A percentile compares a stretch with the other conserved stretches of the same genome.
These are phyloP conservation scores for Thalassophryne amazonica DNA, from an alignment of 2,797 vertebrate species.

Conservation along the genomic window DNA sequence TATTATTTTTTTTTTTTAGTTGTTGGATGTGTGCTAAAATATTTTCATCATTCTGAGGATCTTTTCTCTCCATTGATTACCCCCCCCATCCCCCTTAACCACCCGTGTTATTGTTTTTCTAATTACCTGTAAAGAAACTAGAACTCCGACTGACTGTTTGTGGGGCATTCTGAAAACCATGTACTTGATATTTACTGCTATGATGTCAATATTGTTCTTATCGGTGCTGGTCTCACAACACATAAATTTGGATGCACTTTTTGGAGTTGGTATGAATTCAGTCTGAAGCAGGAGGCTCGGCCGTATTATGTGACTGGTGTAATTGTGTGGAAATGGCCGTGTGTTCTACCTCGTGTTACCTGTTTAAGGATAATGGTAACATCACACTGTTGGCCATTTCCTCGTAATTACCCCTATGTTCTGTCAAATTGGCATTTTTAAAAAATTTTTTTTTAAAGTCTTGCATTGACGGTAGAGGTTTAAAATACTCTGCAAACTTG, in stretches of 20 bases:
- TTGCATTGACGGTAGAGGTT: constrained; percentile 44
- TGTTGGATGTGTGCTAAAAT: constrained; percentile 39
- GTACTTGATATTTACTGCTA: constrained; percentile 82
- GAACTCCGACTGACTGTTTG: constrained; percentile 78
- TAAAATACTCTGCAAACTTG: constrained; percentile 39
- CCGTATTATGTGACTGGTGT: constrained; percentile 61
- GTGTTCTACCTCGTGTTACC: constrained; percentile 87
- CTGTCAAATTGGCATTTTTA: constrained; percentile 52
- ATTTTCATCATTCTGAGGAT: constrained; percentile 25
- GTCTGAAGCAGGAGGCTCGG: constrained; percentile 35
- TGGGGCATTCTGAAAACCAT: constrained; percentile 78
- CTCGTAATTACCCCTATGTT: constrained; percentile 76
- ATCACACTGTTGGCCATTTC: constrained; percentile 82
- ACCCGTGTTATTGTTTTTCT: constrained; percentile 28
- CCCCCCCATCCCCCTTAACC: background rate
- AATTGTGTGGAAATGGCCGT: constrained; percentile 81
- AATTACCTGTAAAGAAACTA: constrained; percentile 60
- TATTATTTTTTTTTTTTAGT: too few species aligned
- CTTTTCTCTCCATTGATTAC: constrained; percentile 19
- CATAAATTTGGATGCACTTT: constrained; percentile 82
- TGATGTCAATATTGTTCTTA: constrained; percentile 76
- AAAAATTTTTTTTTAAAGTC: too few species aligned
- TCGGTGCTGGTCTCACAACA: constrained; percentile 78
- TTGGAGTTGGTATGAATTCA: constrained; percentile 55
- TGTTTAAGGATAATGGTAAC: constrained; percentile 84